Evolutionary conservation across 2,113 vertebrate species (phyloP), one percentile per base, ranked within the genome.

Genomic region (Calyptomena viridis): DNA sequence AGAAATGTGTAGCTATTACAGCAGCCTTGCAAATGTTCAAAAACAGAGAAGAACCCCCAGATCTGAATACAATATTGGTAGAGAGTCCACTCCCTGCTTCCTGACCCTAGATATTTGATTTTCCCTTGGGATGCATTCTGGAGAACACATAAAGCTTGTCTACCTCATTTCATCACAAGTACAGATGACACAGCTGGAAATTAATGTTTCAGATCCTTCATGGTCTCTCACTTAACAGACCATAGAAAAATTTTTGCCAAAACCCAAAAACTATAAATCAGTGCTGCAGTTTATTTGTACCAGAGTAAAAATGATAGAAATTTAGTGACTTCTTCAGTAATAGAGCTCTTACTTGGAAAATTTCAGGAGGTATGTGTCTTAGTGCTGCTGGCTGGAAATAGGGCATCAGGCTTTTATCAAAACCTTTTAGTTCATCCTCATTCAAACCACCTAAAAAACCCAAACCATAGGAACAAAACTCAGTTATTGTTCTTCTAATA

Each of bases 311-410:
- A 3, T 5, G 4, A 62, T 5, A 78, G 56, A 63, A 88, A 68
- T 66, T 58, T 19, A 12, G 22, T 66, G 62, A 74, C 39, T 95
- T 91, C 59, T 93, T 80, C 69, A 94, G 40, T 83, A 89, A 92
- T 39, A 8, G 30, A 77, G 46, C n/a, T 96, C 98, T 98, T 98
- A 98, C 98, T 96, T 97, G 97, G 95, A 98, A 98, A 76, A 95
- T 96, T 93, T 98, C 97, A 69, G 95, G 95, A 88, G 98, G 98
- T 85, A 98, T 97, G 35, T 31, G 33, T 89, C 93, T 97, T 89
- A 98, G 84, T 91, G 98, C 98, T 82, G 59, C 90, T 50, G 98
- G 98, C 52, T 98, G 98, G 91, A 98, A 98, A 95, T 98, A 98
- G 0, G 97, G 97, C 98, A 98, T 98, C 93, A 98, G 80, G 59